Evolutionary conservation across 2,797 vertebrate species (phyloP).

Genomic region (Cephalopachus bancanus): DNA sequence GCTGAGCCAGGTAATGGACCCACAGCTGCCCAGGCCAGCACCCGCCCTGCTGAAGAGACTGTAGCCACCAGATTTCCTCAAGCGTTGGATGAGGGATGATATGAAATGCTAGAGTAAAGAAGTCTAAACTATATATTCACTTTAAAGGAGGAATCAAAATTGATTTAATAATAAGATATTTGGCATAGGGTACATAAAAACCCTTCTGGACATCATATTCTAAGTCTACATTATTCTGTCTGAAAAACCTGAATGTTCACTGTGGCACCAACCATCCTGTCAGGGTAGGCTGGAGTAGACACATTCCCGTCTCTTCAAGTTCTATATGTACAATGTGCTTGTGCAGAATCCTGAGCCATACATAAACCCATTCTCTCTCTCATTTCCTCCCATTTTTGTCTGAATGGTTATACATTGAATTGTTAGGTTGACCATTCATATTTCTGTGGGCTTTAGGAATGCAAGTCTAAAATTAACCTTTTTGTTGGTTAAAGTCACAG

Average conservation of each 20-base stretch:
- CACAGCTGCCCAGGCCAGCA: not conserved
- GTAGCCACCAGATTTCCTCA: no score
- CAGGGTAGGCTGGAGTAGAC: not conserved
- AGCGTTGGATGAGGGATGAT: not conserved
- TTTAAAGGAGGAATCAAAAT: not conserved
- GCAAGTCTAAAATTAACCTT: slow-evolving; percentile 28
- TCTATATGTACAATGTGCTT: no score
- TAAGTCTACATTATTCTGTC: not conserved
- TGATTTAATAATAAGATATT: slow-evolving; percentile 10
- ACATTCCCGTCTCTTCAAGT: not conserved
- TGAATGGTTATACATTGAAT: not conserved
- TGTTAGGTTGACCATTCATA: not conserved
- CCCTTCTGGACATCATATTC: not conserved
- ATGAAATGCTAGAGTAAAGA: not conserved
- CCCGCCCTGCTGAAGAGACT: not conserved
- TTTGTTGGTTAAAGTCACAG: not conserved
- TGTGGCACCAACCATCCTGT: not conserved
- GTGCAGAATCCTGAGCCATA: not conserved
- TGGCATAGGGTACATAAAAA: not conserved
- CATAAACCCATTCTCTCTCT: not conserved
- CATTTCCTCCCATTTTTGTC: not conserved
- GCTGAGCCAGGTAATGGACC: accelerated
- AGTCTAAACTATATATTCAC: not conserved
- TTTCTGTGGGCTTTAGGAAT: not conserved
- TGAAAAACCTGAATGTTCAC: not conserved